These are phyloP conservation scores for Chirona hameri DNA, from an alignment of 2,888 invertebrate species.

Conservation along the genomic window DNA sequence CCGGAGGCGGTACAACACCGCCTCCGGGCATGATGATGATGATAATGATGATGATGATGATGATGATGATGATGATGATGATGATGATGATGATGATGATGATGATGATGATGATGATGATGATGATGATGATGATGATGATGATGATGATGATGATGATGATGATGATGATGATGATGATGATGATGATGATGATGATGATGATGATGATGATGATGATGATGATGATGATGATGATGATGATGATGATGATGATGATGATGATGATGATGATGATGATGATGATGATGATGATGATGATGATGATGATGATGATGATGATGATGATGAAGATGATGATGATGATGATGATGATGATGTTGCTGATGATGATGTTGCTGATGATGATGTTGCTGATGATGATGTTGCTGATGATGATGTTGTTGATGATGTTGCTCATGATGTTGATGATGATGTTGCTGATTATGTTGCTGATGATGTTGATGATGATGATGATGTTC, in stretches of 20 bases:
- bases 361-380: too few relatives aligned
- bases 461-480: too few relatives aligned
- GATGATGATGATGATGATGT: too few relatives aligned
- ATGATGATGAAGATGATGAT: conserved; percentile 22
- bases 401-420: too few relatives aligned
- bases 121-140: background rate
- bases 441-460: too few relatives aligned
- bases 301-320: conserved; percentile 22
- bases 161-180: conserved; percentile 22
- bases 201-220: conserved; percentile 22
- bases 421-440: too few relatives aligned
- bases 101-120: conserved; percentile 10
- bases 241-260: conserved; percentile 22
- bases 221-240: conserved; percentile 22
- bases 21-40: conserved; percentile 22
- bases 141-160: conserved; percentile 22
- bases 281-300: conserved; percentile 22
- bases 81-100: conserved; percentile 11
- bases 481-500: too few relatives aligned
- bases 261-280: conserved; percentile 22
- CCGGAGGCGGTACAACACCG: too few relatives aligned
- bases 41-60: conserved; percentile 22
- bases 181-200: conserved; percentile 22
- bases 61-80: background rate
- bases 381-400: too few relatives aligned